Percentiles rank a stretch among this genome's conserved stretches.
These are phyloP conservation scores for Phortica magna DNA, from an alignment of 2,888 invertebrate species.

Conservation along the genomic window DNA sequence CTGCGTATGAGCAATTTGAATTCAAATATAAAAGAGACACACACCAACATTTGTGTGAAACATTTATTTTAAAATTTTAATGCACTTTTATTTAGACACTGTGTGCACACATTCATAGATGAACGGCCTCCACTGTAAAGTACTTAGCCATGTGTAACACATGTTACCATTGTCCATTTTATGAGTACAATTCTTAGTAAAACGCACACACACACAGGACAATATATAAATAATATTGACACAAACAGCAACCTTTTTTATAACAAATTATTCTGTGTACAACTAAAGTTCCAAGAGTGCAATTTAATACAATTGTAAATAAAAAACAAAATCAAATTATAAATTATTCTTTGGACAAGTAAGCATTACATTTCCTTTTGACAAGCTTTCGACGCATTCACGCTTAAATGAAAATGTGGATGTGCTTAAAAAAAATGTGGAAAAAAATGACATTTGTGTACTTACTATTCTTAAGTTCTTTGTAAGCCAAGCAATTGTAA, in stretches of 20 bases:
- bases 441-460: no score
- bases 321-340: neutral
- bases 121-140: neutral
- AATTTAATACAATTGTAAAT: neutral
- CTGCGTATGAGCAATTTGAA: neutral
- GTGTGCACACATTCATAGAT: neutral
- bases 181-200: neutral
- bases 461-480: no score
- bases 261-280: neutral
- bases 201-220: neutral
- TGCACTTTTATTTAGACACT: neutral
- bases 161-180: neutral
- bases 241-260: neutral
- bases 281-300: neutral
- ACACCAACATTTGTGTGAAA: slow-evolving; percentile 15
- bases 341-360: no score
- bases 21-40: neutral
- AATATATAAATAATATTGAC: neutral
- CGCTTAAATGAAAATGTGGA: no score
- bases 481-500: no score
- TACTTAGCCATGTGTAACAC: neutral
- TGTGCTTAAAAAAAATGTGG: no score
- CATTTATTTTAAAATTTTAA: slow-evolving; percentile 24
- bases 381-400: neutral
- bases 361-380: neutral